phyloP scores from a whole-genome alignment of 2,888 invertebrate genomes.

The Geophilus truncorum region DNA sequence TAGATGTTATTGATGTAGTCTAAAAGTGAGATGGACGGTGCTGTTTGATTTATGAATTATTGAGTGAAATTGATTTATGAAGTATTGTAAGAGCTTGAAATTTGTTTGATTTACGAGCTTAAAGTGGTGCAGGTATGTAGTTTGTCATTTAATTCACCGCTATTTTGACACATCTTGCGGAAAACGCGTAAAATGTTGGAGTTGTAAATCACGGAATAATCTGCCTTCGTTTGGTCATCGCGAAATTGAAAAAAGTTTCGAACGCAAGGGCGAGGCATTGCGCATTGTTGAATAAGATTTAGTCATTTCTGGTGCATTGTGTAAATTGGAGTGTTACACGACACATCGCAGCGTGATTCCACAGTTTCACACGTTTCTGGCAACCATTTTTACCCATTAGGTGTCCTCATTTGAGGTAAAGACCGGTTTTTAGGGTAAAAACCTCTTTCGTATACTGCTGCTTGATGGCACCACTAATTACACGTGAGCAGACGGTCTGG shows the following conservation, averaged over 20 bases:
- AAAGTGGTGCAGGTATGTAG: background rate
- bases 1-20: constrained; percentile 14
- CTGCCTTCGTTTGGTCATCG: background rate
- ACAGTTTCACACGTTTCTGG: constrained; percentile 13
- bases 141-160: background rate
- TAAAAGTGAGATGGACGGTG: background rate
- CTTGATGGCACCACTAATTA: constrained; percentile 21
- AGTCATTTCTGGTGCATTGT: background rate
- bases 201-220: background rate
- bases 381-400: constrained; percentile 27
- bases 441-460: constrained; percentile 17
- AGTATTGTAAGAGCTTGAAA: background rate
- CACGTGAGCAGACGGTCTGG: background rate
- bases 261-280: no score
- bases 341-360: background rate
- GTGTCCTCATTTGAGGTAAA: constrained; percentile 25
- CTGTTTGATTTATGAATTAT: constrained; percentile 12
- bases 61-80: constrained; percentile 8
- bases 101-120: background rate
- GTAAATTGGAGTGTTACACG: constrained; percentile 1
- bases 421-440: constrained; percentile 22
- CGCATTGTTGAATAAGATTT: background rate
- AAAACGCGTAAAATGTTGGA: background rate
- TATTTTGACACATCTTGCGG: background rate
- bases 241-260: background rate